Base-by-base conservation (phyloP, 2,888 invertebrate genomes). In the Lasius fuliginosus region DNA sequence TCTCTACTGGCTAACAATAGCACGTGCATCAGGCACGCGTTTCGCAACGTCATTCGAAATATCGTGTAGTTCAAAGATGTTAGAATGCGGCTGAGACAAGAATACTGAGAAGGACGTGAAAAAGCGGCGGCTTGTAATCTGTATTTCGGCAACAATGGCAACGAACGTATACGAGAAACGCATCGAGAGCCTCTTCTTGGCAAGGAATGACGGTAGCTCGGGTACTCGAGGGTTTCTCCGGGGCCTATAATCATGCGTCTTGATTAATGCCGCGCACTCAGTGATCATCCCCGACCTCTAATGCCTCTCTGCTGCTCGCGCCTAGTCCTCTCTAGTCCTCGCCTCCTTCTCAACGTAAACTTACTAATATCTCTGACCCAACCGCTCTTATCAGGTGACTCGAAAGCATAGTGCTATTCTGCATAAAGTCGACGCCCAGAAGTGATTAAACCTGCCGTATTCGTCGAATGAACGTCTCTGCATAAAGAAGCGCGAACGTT, bases 221-320 rank as follows among this genome's bases (percentile, higher is more conserved):
- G 46, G 88, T 85, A 88, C 89, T 88, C 87, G 88, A 87, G 91
- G 91, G 91, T 90, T 53, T 92, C 91, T 92, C 90, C 87, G 92
- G 93, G 94, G 93, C 93, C 94, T 95, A 94, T 95, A 95, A 95
- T 95, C 95, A 94, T 94, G 94, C 92, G 93, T 94, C 94, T 94
- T 94, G 95, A 95, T 95, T 95, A 95, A 94, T 94, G 93, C 92
- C 90, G 90, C 82, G 93, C 91, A 93, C 94, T 94, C 94, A 94
- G 94, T 95, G 94, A 94, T 95, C 94, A 95, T 94, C 93, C 92
- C 90, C 90, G 88, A 91, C 89, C 92, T 93, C 93, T 94, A 94
- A 94, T 94, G 94, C 92, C 90, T 91, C 92, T 89, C 91, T 68
- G 82, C 82, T 85, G 82, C 73, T 74, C 77, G 79, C 87, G 87